Percentiles rank a stretch among this genome's conserved stretches.
phyloP scores from a whole-genome alignment of 2,113 vertebrate species.

The Nematolebias whitei region DNA sequence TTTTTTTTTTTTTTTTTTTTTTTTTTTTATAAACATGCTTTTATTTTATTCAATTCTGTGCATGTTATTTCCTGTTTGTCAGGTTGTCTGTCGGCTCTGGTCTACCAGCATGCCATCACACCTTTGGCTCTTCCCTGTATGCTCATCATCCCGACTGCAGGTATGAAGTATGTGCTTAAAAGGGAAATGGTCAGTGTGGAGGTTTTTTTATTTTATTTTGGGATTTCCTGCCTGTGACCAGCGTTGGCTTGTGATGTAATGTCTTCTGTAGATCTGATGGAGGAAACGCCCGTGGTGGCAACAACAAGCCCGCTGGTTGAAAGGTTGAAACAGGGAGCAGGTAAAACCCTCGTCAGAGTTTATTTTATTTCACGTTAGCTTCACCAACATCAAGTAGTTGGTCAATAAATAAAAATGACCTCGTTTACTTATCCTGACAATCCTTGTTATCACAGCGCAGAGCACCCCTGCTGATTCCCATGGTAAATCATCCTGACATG shows the following conservation, averaged over 20 bases:
- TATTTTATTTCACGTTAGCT: background rate
- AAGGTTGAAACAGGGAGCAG: constrained; percentile 95
- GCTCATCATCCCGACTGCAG: constrained; percentile 93
- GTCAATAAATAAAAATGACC: constrained; percentile 10
- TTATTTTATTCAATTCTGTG: constrained; percentile 9
- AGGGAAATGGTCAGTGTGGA: too few species aligned
- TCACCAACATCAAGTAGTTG: background rate
- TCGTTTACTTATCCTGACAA: constrained; percentile 47
- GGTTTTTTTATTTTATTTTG: too few species aligned
- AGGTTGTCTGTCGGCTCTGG: constrained; percentile 96
- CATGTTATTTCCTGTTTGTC: constrained; percentile 18
- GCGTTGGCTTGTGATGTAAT: background rate
- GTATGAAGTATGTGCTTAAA: constrained; percentile 63
- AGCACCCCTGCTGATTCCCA: constrained; percentile 78
- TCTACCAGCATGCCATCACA: constrained; percentile 98
- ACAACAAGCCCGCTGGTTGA: constrained; percentile 84
- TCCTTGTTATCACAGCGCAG: constrained; percentile 78
- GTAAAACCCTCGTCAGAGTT: constrained; percentile 68
- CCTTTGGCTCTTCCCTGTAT: constrained; percentile 96
- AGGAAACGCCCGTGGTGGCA: constrained; percentile 85
- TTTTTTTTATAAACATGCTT: too few species aligned
- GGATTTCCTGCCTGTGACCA: background rate
- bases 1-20: too few species aligned
- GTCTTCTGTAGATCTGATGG: constrained; percentile 86
- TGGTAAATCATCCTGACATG: constrained; percentile 75